phyloP scores from a whole-genome alignment of 2,888 invertebrate species.

The Petrophora chlorosata region DNA sequence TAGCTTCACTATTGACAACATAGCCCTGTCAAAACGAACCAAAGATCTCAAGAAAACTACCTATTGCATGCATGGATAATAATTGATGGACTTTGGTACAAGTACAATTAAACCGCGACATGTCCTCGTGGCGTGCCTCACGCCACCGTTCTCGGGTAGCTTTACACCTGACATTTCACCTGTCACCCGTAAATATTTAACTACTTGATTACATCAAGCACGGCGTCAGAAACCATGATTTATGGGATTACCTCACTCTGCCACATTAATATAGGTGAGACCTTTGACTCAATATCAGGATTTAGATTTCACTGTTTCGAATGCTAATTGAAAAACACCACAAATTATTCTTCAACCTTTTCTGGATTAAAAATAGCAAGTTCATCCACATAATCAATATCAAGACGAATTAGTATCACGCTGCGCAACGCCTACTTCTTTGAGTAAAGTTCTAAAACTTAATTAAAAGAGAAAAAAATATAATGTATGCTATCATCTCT shows the following conservation, averaged over 20 bases:
- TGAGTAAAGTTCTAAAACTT: no score
- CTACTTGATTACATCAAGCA: slow-evolving; percentile 15
- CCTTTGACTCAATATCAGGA: background rate
- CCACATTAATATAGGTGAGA: slow-evolving; percentile 3
- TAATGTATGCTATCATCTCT: slow-evolving; percentile 1
- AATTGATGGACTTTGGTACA: slow-evolving; percentile 1
- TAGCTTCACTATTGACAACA: no score
- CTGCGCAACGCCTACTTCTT: background rate
- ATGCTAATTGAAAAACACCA: background rate
- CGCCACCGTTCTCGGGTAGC: background rate
- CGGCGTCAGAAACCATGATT: background rate
- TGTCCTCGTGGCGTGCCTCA: slow-evolving; percentile 11
- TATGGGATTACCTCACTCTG: background rate
- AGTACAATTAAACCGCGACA: background rate
- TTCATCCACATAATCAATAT: background rate
- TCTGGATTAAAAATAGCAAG: background rate
- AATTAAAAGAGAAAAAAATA: background rate
- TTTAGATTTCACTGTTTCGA: background rate
- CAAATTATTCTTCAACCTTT: background rate
- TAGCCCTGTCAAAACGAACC: background rate
- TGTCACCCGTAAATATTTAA: slow-evolving; percentile 17
- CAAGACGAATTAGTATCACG: background rate
- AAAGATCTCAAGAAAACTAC: background rate
- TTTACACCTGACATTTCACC: slow-evolving; percentile 7
- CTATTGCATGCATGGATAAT: slow-evolving; percentile 9